These are phyloP conservation scores for Steromphala cineraria DNA, from an alignment of 2,888 invertebrate species.

Conservation along the genomic window DNA sequence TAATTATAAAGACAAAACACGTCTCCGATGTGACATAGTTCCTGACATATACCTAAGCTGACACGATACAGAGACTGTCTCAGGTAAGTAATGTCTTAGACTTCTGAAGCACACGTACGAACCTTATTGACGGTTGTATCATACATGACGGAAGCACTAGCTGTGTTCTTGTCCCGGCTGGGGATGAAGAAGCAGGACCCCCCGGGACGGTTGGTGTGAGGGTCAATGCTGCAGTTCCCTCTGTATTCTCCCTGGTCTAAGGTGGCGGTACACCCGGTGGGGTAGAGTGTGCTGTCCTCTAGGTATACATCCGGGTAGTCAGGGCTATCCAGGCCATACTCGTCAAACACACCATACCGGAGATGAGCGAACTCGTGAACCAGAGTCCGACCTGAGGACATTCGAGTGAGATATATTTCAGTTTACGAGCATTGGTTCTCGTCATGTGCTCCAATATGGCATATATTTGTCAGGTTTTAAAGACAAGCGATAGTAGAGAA, in stretches of 20 bases:
- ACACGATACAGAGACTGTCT: no score
- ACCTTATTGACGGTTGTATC: background rate
- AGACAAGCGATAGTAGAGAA: no score
- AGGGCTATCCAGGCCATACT: slow-evolving; percentile 71
- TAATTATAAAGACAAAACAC: no score
- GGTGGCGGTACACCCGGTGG: background rate
- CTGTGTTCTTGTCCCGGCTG: background rate
- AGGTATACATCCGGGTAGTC: background rate
- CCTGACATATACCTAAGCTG: no score
- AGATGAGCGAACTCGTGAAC: slow-evolving; percentile 82
- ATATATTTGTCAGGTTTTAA: no score
- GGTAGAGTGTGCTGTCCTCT: background rate
- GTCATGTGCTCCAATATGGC: no score
- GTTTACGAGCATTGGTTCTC: background rate
- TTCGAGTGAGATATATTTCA: background rate
- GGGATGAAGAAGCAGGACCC: background rate
- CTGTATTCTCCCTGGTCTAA: background rate
- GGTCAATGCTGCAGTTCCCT: background rate
- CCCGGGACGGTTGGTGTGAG: background rate
- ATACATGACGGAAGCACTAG: slow-evolving; percentile 3
- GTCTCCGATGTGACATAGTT: no score
- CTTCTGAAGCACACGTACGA: background rate
- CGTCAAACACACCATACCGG: slow-evolving; percentile 83
- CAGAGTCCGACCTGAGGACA: slow-evolving; percentile 68
- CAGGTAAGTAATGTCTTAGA: no score